phyloP scores from a whole-genome alignment of 2,888 invertebrate species.

The Sialis fuliginosa region DNA sequence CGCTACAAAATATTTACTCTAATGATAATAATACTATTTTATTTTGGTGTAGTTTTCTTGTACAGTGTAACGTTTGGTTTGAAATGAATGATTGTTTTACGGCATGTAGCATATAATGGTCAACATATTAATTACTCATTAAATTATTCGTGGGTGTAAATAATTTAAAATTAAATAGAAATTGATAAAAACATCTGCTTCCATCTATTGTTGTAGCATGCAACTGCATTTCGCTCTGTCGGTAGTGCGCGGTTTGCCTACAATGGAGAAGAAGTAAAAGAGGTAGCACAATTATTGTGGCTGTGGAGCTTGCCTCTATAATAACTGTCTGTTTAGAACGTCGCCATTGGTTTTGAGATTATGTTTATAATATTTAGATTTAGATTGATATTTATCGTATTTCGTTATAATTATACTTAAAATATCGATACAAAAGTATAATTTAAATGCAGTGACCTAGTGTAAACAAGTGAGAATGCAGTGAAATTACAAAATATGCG shows the following conservation, averaged over 20 bases:
- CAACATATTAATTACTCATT: not conserved
- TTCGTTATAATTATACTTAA: not conserved
- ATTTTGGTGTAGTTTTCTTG: too few species aligned
- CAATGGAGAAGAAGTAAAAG: slow-evolving; percentile 12
- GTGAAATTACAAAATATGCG: not conserved
- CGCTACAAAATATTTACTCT: too few species aligned
- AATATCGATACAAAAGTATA: not conserved
- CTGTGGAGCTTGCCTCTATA: slow-evolving; percentile 26
- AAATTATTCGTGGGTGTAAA: too few species aligned
- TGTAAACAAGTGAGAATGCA: not conserved
- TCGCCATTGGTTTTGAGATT: slow-evolving; percentile 26
- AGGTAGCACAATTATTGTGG: slow-evolving; percentile 19
- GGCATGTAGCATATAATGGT: too few species aligned
- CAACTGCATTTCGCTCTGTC: too few species aligned
- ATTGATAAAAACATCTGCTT: too few species aligned
- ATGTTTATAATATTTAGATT: slow-evolving; percentile 14
- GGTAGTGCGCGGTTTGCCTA: too few species aligned
- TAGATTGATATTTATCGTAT: not conserved
- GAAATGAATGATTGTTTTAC: too few species aligned
- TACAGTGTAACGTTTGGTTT: too few species aligned
- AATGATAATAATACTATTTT: too few species aligned
- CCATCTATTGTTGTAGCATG: too few species aligned
- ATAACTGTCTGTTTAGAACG: slow-evolving; percentile 26
- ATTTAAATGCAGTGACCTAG: slow-evolving; percentile 11
- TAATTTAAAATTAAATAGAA: too few species aligned